Conservation (phyloP, 2,888 invertebrate species). For the Morpho achilles region DNA sequence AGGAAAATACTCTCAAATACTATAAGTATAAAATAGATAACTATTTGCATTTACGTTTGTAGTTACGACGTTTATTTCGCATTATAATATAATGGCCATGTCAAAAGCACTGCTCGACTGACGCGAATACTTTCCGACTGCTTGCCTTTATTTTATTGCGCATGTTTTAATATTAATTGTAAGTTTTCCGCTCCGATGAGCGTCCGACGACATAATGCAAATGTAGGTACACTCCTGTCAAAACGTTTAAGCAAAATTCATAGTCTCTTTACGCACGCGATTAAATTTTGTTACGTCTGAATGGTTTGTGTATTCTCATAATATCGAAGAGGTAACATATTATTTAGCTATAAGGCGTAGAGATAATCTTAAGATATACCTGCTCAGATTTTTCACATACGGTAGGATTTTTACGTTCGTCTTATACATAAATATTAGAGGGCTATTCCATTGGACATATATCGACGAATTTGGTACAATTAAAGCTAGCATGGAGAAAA, state of each 20-base stretch:
- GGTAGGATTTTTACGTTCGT: too few relatives aligned
- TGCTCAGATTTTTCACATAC: too few relatives aligned
- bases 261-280: constrained; percentile 34
- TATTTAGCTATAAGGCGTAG: too few relatives aligned
- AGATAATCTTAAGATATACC: too few relatives aligned
- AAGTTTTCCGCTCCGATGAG: constrained; percentile 62
- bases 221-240: constrained; percentile 48
- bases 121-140: constrained; percentile 70
- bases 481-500: too few relatives aligned
- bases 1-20: constrained; percentile 23
- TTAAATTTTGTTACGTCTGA: constrained; percentile 22
- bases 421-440: too few relatives aligned
- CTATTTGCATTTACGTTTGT: constrained; percentile 14
- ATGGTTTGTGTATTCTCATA: constrained; percentile 5
- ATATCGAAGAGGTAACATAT: too few relatives aligned
- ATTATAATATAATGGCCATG: constrained; percentile 62
- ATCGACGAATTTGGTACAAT: too few relatives aligned
- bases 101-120: constrained; percentile 65
- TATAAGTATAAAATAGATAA: constrained; percentile 27
- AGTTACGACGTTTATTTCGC: constrained; percentile 22
- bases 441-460: too few relatives aligned
- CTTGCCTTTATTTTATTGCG: constrained; percentile 71
- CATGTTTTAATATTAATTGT: constrained; percentile 77
- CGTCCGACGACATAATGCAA: constrained; percentile 51
- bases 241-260: constrained; percentile 52